phyloP scores from a whole-genome alignment of 2,113 vertebrate genomes.

The Zapornia atra region DNA sequence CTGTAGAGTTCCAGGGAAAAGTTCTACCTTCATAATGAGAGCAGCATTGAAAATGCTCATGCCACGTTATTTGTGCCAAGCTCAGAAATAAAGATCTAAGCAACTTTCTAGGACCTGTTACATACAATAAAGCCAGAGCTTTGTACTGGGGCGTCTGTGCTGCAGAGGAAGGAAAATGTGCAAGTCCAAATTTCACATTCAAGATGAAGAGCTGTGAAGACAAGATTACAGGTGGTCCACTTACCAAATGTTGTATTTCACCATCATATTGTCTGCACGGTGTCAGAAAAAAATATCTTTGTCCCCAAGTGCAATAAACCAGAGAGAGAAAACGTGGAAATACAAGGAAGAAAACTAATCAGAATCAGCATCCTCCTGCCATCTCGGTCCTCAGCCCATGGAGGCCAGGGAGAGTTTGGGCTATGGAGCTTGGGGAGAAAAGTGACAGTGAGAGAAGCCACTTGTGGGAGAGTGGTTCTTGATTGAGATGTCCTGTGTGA shows the following conservation, averaged over 20 bases:
- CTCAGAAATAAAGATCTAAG: slow-evolving; percentile 53
- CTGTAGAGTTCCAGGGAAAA: slow-evolving; percentile 24
- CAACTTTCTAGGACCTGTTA: slow-evolving; percentile 38
- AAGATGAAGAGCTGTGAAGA: neutral
- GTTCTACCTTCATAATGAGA: slow-evolving; percentile 52
- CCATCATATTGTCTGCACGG: neutral
- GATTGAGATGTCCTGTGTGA: neutral
- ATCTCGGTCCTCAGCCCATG: neutral
- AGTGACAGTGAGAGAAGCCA: neutral
- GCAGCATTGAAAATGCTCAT: slow-evolving; percentile 31
- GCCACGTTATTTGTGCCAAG: slow-evolving; percentile 46
- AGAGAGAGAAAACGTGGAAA: neutral
- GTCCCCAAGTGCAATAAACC: neutral
- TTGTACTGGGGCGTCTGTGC: neutral
- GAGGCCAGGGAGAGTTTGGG: neutral
- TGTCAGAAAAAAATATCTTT: neutral
- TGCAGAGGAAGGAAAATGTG: neutral
- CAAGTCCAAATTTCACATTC: slow-evolving; percentile 24
- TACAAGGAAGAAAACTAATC: neutral
- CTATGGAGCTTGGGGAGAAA: neutral
- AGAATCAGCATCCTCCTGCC: neutral
- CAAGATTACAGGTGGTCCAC: slow-evolving; percentile 30
- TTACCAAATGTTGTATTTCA: slow-evolving; percentile 1
- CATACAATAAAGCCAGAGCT: slow-evolving; percentile 16
- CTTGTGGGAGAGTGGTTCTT: neutral